Evolutionary conservation across 2,888 invertebrate species (phyloP).

Genomic region (Patella depressa): DNA sequence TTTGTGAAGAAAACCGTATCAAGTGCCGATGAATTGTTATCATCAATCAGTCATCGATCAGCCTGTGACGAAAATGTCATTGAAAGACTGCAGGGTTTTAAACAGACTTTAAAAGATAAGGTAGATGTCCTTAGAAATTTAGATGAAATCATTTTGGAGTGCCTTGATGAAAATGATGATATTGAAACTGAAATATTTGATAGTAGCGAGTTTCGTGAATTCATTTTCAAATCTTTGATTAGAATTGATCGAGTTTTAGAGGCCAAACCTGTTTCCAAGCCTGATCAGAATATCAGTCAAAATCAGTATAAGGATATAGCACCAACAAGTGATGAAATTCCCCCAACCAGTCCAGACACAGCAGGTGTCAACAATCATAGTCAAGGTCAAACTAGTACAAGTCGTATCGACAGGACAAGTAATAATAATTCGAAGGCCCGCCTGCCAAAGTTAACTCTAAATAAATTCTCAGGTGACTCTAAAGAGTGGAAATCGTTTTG

Average conservation of each 20-base stretch:
- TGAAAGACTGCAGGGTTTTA: neutral
- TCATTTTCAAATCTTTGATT: neutral
- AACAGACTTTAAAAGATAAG: neutral
- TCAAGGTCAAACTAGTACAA: neutral
- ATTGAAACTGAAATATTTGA: constrained; percentile 1
- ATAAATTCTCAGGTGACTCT: neutral
- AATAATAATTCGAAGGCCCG: neutral
- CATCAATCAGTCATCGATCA: neutral
- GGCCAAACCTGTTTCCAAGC: neutral
- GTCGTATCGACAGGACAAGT: neutral
- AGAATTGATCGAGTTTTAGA: neutral
- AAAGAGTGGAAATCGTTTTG: neutral
- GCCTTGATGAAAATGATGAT: neutral
- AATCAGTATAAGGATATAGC: too few relatives aligned
- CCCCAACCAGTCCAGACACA: neutral
- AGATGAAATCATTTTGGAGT: neutral
- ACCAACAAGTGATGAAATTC: too few relatives aligned
- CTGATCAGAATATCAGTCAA: neutral
- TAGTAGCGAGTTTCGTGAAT: neutral
- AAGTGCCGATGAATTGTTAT: neutral
- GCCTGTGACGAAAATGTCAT: neutral
- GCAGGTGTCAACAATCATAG: neutral
- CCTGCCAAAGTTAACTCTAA: neutral
- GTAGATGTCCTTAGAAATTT: neutral
- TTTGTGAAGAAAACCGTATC: neutral